Evolutionary conservation across 2,113 vertebrate species (phyloP), one percentile per base, ranked within the genome.

Genomic region (Myocastor coypus): DNA sequence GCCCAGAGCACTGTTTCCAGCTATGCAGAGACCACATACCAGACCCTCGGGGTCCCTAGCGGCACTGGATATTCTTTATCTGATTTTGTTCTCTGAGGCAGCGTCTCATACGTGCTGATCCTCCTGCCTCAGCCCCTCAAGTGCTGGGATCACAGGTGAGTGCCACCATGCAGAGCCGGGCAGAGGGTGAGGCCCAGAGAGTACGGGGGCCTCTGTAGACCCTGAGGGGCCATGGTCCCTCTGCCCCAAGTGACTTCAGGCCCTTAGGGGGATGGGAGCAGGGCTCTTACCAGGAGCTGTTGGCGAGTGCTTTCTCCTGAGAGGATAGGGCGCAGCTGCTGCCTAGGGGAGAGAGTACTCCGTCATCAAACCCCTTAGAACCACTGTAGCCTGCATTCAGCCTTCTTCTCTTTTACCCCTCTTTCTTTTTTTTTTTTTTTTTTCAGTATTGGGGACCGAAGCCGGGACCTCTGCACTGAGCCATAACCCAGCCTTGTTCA

Each of bases 271-370:
- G 0, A 19, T 66, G 50, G 77, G 14, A 32, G 30, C 0, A 0
- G 0, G 34, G 28, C 32, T 40, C 98, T 98, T 94, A 98, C 98
- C 93, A 16, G 94, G 34, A 59, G 93, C 87, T 84, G 92, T 89
- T 0, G 98, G 63, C 10, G 97, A 92, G 7, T 90, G 95, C 94
- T 98, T 98, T 89, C 55, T 97, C 88, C 95, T 97, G 57, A 97
- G 97, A 10, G 92, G 92, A 75, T 86, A 92, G 14, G 97, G 94
- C 63, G 42, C 16, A 0, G 96, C 88, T 42, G 77, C 91, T 0
- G 19, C 97, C 98, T 98, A 63, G 75, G 66, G 92, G 42, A 81
- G n/a, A 81, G 55, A 84, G 37, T 71, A 34, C 0, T 0, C 7
- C 22, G n/a, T 78, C 61, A 52, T 11, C 0, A 3, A 2, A 2